These are phyloP conservation scores for Sebastiscus albofasciatus DNA, from an alignment of 2,797 vertebrate species.

Conservation along the genomic window DNA sequence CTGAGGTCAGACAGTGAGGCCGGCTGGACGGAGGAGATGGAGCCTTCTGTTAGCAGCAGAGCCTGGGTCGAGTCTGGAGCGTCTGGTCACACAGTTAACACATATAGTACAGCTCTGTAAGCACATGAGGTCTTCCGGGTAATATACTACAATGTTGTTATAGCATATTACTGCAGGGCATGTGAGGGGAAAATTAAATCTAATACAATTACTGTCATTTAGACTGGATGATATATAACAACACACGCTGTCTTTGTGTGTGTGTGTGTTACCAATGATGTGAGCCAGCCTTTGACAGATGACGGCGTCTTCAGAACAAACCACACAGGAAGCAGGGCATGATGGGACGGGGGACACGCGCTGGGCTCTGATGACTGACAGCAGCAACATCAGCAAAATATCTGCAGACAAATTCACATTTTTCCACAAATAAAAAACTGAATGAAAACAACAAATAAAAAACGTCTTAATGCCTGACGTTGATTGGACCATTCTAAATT, in stretches of 20 bases:
- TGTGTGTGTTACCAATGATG: constrained; percentile 75
- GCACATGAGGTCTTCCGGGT: neutral
- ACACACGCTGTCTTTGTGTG: neutral
- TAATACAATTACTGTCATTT: neutral
- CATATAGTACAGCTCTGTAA: neutral
- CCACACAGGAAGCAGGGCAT: constrained; percentile 78
- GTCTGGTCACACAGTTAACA: constrained; percentile 58
- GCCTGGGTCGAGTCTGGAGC: constrained; percentile 79
- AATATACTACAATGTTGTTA: neutral
- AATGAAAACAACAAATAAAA: neutral
- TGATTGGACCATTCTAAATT: neutral
- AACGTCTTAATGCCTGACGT: neutral
- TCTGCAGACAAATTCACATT: constrained; percentile 62
- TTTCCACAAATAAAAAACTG: neutral
- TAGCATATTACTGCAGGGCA: neutral
- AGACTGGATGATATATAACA: neutral
- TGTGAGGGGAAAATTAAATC: neutral
- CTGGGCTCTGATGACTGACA: constrained; percentile 60
- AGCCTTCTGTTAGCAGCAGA: constrained; percentile 83
- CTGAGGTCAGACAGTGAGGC: constrained; percentile 77
- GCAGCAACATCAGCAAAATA: constrained; percentile 69
- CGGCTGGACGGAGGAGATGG: constrained; percentile 75
- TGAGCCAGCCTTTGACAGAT: constrained; percentile 81
- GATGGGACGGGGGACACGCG: constrained; percentile 34
- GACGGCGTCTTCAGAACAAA: constrained; percentile 78